Base-by-base conservation (phyloP, 2,113 vertebrate genomes). In the Alectura lathami region DNA sequence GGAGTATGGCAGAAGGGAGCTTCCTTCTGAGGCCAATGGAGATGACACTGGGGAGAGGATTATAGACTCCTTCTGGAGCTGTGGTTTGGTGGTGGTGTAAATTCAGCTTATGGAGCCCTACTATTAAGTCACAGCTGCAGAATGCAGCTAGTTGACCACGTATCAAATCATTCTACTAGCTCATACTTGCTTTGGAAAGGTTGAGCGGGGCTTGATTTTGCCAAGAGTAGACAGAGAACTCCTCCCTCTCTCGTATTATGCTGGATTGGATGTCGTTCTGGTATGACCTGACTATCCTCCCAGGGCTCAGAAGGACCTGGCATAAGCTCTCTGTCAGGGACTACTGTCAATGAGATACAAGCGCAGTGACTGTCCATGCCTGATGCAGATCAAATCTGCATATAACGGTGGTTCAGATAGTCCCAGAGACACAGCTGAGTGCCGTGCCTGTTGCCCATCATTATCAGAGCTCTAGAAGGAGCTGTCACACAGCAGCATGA, bases 1-100 rank as follows among this genome's bases (percentile, higher is more conserved):
- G 1, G 56, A 96, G 94, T 91, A 72, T 60, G 80, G 60, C 60
- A 81, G 47, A 85, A 94, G 17, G 2, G 2, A 87, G 59, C 59
- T 68, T 89, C 50, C 47, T 83, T 87, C 77, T 93, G 89, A 95
- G 87, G 89, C 83, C 91, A 96, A 15, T 2, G 16, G 81, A 60
- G 36, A 83, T 45, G 89, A 59, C 53, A 50, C 42, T 66, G 48
- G n/a, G 62, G 75, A 74, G 74, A 64, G 81, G 85, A 85, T 60
- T 67, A 59, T 3, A 34, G 83, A 27, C 67, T 94, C 20, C 26
- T 62, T 42, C 83, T 93, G 70, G 83, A 93, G 40, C 48, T 50
- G 50, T 59, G 45, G 29, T 50, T 77, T 81, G 68, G 67, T 54
- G 23, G 26, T 24, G 63, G 36, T 51, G 50, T 83, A 81, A 83